phyloP scores from a whole-genome alignment of 2,113 vertebrate species.

The Pycnonotus jocosus region DNA sequence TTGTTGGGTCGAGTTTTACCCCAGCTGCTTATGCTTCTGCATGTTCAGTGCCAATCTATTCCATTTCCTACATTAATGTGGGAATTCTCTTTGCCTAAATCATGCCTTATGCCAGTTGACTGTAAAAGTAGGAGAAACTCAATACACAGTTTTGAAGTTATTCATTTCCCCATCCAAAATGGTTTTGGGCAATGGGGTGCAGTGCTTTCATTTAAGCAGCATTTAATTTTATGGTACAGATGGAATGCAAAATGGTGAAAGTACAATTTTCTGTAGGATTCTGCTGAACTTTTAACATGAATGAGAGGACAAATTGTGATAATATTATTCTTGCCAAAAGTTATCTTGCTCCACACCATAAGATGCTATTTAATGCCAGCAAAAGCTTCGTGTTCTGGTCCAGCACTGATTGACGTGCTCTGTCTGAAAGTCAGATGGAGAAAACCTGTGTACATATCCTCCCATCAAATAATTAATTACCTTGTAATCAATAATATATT shows the following conservation, averaged over 20 bases:
- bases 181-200: rapidly evolving
- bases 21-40: rapidly evolving
- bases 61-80: background rate
- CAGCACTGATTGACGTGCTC: background rate
- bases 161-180: background rate
- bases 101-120: background rate
- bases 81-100: background rate
- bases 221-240: background rate
- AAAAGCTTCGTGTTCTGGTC: background rate
- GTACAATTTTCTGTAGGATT: background rate
- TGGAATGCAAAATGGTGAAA: background rate
- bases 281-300: background rate
- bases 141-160: background rate
- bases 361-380: background rate
- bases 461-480: background rate
- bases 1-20: background rate
- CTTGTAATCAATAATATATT: background rate
- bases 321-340: background rate
- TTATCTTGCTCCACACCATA: background rate
- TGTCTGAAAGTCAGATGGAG: background rate
- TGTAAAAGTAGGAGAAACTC: background rate
- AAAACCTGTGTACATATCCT: background rate
- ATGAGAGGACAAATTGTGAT: background rate
- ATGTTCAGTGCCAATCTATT: background rate
- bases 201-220: background rate